A percentile compares a stretch with the other conserved stretches of the same genome.
These are phyloP conservation scores for Eubasilissa regina DNA, from an alignment of 1,140 invertebrate species.

Conservation along the genomic window DNA sequence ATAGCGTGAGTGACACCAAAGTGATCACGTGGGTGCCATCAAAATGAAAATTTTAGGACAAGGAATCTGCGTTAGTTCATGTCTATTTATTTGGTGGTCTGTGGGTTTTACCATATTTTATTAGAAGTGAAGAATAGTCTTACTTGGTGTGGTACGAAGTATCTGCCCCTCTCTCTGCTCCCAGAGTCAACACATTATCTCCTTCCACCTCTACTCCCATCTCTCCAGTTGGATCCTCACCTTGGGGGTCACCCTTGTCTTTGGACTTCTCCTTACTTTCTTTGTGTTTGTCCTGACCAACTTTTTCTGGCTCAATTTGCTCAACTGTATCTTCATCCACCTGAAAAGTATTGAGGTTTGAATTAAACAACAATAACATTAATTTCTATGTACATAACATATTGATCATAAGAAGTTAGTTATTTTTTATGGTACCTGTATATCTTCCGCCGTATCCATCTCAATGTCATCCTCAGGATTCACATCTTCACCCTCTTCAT, in stretches of 20 bases:
- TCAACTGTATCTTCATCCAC: constrained; percentile 70
- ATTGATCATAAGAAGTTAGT: background rate
- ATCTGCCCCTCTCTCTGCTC: constrained; percentile 79
- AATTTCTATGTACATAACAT: too few species aligned
- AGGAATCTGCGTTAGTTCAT: too few species aligned
- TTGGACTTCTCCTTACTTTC: constrained; percentile 71
- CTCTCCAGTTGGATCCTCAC: constrained; percentile 66
- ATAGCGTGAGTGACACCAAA: too few species aligned
- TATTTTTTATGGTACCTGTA: constrained; percentile 12
- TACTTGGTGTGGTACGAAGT: constrained; percentile 77
- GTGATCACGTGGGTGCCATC: too few species aligned
- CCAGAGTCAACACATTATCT: constrained; percentile 79
- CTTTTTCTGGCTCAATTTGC: constrained; percentile 72
- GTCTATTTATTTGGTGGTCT: too few species aligned
- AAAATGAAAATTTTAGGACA: too few species aligned
- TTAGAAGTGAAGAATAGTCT: constrained; percentile 2
- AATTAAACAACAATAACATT: too few species aligned
- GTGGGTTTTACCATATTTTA: too few species aligned
- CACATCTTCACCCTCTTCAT: constrained; percentile 73
- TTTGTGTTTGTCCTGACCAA: constrained; percentile 70
- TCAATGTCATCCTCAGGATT: constrained; percentile 73
- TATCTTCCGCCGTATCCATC: constrained; percentile 72
- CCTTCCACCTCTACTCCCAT: constrained; percentile 82
- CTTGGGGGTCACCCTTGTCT: constrained; percentile 69
- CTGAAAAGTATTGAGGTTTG: background rate